A percentile compares a stretch with the other conserved stretches of the same genome.
Conservation (phyloP, 1,140 invertebrate species). For the Trichonephila inaurata region DNA sequence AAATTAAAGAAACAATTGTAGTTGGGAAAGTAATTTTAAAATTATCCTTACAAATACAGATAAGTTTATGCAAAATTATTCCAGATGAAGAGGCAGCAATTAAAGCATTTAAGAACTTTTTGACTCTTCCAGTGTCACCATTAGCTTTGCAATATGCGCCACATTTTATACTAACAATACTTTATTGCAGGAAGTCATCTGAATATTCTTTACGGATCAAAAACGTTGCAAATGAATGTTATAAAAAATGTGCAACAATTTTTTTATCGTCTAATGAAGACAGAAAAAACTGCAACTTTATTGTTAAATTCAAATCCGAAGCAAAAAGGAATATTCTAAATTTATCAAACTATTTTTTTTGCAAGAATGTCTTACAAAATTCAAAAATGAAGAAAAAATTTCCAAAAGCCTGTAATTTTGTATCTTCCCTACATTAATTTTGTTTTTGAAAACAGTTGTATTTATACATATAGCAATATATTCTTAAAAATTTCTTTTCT, state of each 20-base stretch:
- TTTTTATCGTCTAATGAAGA: not conserved
- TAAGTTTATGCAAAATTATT: not conserved
- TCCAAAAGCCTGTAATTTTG: too few relatives aligned
- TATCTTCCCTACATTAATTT: too few relatives aligned
- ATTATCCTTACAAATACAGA: not conserved
- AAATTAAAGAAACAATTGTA: not conserved
- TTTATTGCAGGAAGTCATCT: not conserved
- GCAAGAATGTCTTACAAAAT: too few relatives aligned
- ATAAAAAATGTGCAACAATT: not conserved
- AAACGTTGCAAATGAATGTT: not conserved
- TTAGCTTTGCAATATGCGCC: constrained; percentile 31
- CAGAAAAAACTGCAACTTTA: not conserved
- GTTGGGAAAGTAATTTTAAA: not conserved
- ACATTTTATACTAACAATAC: not conserved
- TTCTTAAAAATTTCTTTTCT: too few relatives aligned
- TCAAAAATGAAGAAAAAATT: too few relatives aligned
- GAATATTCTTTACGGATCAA: not conserved
- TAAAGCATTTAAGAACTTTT: not conserved
- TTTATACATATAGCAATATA: too few relatives aligned
- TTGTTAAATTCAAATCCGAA: not conserved
- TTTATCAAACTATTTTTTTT: not conserved
- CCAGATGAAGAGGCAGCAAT: not conserved
- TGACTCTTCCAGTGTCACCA: not conserved
- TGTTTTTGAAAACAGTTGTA: too few relatives aligned
- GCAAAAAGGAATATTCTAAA: not conserved